Base-by-base conservation (phyloP, 2,797 vertebrate species). In the Macropodus opercularis region DNA sequence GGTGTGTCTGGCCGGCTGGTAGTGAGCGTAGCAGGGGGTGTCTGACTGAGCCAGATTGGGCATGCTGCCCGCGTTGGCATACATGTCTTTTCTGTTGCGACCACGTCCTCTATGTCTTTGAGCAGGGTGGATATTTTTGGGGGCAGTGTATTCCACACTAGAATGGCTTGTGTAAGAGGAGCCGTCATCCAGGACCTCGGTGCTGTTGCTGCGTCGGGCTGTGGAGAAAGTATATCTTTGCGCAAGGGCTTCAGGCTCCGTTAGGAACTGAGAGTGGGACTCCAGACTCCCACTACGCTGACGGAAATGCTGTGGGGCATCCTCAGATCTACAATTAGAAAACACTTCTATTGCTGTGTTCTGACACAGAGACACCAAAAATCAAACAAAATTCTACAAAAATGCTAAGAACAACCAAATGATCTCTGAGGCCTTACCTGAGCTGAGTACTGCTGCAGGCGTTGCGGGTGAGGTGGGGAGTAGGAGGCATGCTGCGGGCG, bases 101-200 rank as follows among this genome's bases (percentile, higher is more conserved):
- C 94, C 91, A 1, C 94, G 94, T 0, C 91, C 87, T 53, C 95
- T 87, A 46, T 92, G 90, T 1, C 94, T 92, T 39, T 93, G 92
- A 1, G 81, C 86, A n/a, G 91, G 87, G 54, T 88, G n/a, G n/a
- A n/a, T n/a, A n/a, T n/a, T 86, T 0, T 93, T 93, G 0, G 93
- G 91, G 38, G 80, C 75, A 0, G 86, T 93, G 86, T 94, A 97
- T 53, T 99, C 97, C 0, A 93, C 71, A 0, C 97, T 99, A 0
- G 97, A 99, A 59, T 99, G 97, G 83, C 97, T 99, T 3, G 96
- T 98, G 86, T 97, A 96, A 48, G 97, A 99, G 0, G 96, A 98
- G 0, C 95, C 95, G 0, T 99, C 97, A 0, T 99, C 97, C 0
- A 99, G 92, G 73, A 98, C 83, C 83, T 99, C 97, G 0, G 96